phyloP scores from a whole-genome alignment of 92 coral and sea anemone genomes.

The Isaurus tuberculatus region DNA sequence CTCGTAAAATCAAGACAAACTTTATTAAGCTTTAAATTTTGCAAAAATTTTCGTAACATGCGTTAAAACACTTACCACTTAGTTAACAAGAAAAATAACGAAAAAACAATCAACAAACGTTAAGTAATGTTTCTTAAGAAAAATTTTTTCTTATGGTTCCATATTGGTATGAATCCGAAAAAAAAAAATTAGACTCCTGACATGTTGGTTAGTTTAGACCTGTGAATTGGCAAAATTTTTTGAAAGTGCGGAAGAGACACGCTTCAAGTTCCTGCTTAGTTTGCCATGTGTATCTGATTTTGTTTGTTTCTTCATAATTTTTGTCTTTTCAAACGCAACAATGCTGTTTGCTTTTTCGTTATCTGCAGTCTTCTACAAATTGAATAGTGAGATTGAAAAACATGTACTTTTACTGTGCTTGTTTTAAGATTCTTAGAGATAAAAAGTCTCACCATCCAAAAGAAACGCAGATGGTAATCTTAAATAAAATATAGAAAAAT shows the following conservation, averaged over 20 bases:
- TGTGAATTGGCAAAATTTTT: slow-evolving; percentile 20
- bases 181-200: neutral
- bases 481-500: neutral
- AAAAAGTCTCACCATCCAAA: neutral
- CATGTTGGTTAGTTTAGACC: slow-evolving; percentile 13
- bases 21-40: too few relatives aligned
- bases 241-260: slow-evolving; percentile 27
- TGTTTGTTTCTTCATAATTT: neutral
- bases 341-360: neutral
- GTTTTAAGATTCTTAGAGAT: neutral
- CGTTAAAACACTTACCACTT: too few relatives aligned
- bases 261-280: neutral
- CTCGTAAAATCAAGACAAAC: too few relatives aligned
- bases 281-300: slow-evolving; percentile 32
- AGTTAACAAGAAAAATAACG: too few relatives aligned
- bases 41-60: too few relatives aligned
- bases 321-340: neutral
- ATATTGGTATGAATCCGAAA: too few relatives aligned
- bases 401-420: neutral
- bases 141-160: too few relatives aligned
- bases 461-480: neutral
- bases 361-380: neutral
- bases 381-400: neutral
- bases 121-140: too few relatives aligned
- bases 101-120: too few relatives aligned